Evolutionary conservation across 2,113 vertebrate genomes (phyloP).

Genomic region (Pholis gunnellus): DNA sequence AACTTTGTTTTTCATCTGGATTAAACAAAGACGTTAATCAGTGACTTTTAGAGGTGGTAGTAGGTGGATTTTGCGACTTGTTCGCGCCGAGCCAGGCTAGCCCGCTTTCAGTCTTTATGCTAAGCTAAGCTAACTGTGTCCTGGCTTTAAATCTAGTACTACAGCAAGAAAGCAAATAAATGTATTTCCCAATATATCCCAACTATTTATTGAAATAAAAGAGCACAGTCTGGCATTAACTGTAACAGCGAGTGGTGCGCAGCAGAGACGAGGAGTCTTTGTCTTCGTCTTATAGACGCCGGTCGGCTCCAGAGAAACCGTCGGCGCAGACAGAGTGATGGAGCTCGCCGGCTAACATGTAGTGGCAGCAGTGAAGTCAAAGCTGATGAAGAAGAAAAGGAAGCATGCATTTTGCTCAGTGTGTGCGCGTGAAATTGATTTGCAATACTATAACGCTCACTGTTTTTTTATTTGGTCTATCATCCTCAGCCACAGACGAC

Average conservation of each 20-base stretch:
- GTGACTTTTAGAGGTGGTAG: no score
- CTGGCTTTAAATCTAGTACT: neutral
- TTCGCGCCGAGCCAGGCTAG: no score
- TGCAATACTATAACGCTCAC: constrained; percentile 1
- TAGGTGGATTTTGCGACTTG: no score
- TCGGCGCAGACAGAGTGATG: neutral
- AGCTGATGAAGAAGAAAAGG: constrained; percentile 7
- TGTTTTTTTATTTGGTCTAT: constrained; percentile 19
- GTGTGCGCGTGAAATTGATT: constrained; percentile 44
- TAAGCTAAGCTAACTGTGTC: neutral
- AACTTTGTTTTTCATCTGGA: no score
- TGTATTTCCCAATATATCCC: neutral
- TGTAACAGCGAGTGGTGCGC: neutral
- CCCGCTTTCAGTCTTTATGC: no score
- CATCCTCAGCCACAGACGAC: constrained; percentile 12
- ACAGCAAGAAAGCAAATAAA: neutral
- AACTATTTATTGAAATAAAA: neutral
- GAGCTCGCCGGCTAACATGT: constrained; percentile 1
- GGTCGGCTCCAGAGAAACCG: neutral
- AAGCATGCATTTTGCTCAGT: neutral
- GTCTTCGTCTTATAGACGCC: neutral
- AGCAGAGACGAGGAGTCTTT: constrained; percentile 8
- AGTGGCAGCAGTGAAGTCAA: constrained; percentile 37
- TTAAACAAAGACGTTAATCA: no score
- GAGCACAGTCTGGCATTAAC: neutral